These are phyloP conservation scores for Nomada hirtipes DNA, from an alignment of 2,888 invertebrate species.

Conservation along the genomic window DNA sequence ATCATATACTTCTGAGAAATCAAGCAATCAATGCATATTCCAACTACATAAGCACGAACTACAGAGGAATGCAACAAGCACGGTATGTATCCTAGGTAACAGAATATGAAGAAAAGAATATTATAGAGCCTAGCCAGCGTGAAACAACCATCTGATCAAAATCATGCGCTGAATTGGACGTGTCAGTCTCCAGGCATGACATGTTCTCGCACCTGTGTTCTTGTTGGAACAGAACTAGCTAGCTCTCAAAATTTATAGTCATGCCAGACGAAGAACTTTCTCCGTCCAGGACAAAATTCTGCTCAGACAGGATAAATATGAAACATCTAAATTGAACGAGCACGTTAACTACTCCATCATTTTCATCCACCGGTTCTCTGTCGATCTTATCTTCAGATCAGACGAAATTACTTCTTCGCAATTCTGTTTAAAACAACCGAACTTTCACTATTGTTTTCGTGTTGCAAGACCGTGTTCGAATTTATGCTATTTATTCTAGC, in stretches of 20 bases:
- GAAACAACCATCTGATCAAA: slow-evolving; percentile 10
- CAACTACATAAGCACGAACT: neutral
- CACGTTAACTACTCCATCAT: neutral
- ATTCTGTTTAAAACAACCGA: neutral
- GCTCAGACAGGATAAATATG: neutral
- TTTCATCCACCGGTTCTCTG: neutral
- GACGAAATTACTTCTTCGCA: neutral
- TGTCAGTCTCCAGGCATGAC: neutral
- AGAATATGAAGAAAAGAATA: no score
- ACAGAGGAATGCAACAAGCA: neutral
- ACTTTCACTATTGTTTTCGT: neutral
- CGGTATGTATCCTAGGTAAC: no score
- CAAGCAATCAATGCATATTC: neutral
- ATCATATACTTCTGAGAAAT: neutral
- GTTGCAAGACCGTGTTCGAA: neutral
- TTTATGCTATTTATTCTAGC: neutral
- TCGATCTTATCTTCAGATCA: neutral
- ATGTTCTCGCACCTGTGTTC: slow-evolving; percentile 46
- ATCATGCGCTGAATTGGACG: slow-evolving; percentile 19
- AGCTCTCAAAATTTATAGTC: slow-evolving; percentile 54
- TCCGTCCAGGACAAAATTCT: slow-evolving; percentile 42
- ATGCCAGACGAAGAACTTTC: slow-evolving; percentile 58
- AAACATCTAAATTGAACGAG: slow-evolving; percentile 9
- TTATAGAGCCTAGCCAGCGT: neutral
- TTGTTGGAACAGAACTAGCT: slow-evolving; percentile 18